These are phyloP conservation scores for Dromiciops gliroides DNA, from an alignment of 2,113 vertebrate genomes.

Conservation along the genomic window DNA sequence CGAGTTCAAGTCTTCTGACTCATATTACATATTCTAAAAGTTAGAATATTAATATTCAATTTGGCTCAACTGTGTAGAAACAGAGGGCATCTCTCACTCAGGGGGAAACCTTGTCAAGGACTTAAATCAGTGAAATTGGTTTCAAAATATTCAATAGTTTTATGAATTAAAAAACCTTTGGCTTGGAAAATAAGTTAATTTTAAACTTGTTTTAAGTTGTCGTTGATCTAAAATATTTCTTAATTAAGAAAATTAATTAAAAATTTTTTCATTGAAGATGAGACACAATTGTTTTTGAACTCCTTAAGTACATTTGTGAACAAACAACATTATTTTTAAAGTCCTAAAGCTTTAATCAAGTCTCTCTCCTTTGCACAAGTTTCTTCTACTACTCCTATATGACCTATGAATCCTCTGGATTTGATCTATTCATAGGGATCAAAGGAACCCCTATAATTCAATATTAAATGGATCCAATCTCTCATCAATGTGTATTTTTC, in stretches of 20 bases:
- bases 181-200: background rate
- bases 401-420: background rate
- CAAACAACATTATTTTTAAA: background rate
- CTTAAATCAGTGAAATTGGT: background rate
- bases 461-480: background rate
- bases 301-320: background rate
- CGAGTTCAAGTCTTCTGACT: background rate
- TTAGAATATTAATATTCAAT: background rate
- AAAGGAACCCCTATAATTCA: background rate
- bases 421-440: background rate
- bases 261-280: background rate
- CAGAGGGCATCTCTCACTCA: background rate
- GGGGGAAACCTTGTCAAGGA: background rate
- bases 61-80: background rate
- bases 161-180: background rate
- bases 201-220: background rate
- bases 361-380: background rate
- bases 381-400: background rate
- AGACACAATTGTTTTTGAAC: background rate
- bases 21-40: background rate
- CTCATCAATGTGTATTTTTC: background rate
- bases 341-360: background rate
- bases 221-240: background rate
- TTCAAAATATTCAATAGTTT: background rate
- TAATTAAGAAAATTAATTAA: too few relatives aligned